phyloP scores from a whole-genome alignment of 2,113 vertebrate species.

The Macrotus californicus region DNA sequence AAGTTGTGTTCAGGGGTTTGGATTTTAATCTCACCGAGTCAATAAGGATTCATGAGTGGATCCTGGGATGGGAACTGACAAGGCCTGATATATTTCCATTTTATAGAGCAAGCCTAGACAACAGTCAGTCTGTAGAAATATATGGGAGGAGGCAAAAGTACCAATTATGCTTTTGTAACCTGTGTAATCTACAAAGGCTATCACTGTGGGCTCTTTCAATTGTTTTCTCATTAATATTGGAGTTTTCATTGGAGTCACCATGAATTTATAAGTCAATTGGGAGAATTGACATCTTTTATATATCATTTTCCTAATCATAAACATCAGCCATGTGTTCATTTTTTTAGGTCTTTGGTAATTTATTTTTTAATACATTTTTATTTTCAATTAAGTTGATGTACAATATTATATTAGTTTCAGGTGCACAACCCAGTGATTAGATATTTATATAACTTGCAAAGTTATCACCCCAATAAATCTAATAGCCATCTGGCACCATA shows the following conservation, averaged over 20 bases:
- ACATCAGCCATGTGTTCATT: background rate
- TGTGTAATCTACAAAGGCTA: background rate
- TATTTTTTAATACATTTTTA: background rate
- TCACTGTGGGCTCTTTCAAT: constrained; percentile 26
- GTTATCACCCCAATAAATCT: no score
- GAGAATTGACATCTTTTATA: background rate
- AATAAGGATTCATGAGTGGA: background rate
- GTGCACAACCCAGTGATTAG: background rate
- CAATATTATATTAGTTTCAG: background rate
- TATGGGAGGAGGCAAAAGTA: background rate
- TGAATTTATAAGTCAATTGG: background rate
- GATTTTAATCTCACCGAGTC: background rate
- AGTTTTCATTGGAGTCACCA: background rate
- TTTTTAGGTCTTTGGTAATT: background rate
- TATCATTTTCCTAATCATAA: background rate
- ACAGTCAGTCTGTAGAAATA: background rate
- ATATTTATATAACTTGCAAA: background rate
- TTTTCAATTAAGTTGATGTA: background rate
- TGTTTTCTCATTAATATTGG: background rate
- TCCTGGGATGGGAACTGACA: background rate
- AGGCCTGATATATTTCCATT: constrained; percentile 28
- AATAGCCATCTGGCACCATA: no score
- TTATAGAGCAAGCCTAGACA: background rate
- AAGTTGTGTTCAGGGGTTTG: background rate
- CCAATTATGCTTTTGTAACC: background rate